A percentile compares a stretch with the other conserved stretches of the same genome.
phyloP scores from a whole-genome alignment of 2,888 invertebrate species.

The Idaea aversata region DNA sequence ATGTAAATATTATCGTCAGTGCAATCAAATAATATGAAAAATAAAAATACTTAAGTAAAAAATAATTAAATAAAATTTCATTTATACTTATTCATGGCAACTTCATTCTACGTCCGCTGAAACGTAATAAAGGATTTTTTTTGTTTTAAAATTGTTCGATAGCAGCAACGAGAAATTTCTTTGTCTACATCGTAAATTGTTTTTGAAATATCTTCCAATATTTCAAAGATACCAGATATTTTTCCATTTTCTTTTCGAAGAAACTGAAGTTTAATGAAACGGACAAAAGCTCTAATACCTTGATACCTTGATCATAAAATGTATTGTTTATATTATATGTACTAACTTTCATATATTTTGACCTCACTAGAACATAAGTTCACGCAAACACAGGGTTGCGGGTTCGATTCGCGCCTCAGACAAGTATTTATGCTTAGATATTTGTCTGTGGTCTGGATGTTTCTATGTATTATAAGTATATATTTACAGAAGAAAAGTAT shows the following conservation, averaged over 20 bases:
- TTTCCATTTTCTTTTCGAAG: conserved; percentile 22
- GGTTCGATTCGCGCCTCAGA: no score
- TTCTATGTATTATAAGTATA: no score
- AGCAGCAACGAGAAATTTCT: conserved; percentile 4
- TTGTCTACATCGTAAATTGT: conserved; percentile 8
- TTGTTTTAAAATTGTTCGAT: conserved; percentile 11
- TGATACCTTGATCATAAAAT: conserved; percentile 12
- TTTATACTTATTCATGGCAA: background rate
- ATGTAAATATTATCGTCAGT: background rate
- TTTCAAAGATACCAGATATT: conserved; percentile 15
- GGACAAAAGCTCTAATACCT: conserved; percentile 19
- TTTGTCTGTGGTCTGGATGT: no score
- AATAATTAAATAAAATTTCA: background rate
- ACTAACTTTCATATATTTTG: background rate
- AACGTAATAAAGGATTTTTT: conserved; percentile 12
- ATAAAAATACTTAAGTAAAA: background rate
- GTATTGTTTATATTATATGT: background rate
- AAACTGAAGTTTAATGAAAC: conserved; percentile 14
- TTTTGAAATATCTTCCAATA: conserved; percentile 20
- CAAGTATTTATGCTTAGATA: no score
- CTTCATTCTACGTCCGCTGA: background rate
- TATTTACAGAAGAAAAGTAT: no score
- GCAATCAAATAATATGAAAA: background rate
- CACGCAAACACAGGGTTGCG: no score
- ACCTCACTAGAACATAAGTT: conserved; percentile 33